A percentile compares a stretch with the other conserved stretches of the same genome.
These are phyloP conservation scores for Xenops minutus DNA, from an alignment of 2,797 vertebrate species.

Conservation along the genomic window DNA sequence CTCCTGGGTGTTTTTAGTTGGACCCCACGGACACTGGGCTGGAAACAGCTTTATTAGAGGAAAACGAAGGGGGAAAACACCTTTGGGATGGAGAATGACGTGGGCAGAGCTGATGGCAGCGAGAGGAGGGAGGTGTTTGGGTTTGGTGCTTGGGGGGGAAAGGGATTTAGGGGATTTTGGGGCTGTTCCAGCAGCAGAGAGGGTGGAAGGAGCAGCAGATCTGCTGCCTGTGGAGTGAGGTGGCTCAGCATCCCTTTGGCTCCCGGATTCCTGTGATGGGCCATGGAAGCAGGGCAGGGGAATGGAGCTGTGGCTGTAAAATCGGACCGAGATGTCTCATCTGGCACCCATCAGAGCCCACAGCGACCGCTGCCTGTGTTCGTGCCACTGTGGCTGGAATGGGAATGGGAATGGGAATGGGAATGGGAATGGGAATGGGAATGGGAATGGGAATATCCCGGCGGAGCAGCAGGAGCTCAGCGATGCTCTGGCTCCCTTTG, in stretches of 20 bases:
- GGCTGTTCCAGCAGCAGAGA: neutral
- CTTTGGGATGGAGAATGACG: neutral
- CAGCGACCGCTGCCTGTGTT: neutral
- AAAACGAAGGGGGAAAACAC: fast-evolving
- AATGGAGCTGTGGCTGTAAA: neutral
- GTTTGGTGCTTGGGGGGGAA: neutral
- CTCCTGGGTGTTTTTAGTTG: neutral
- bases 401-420: neutral
- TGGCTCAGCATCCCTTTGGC: neutral
- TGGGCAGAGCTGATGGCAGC: neutral
- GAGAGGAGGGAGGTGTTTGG: neutral
- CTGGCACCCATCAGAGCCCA: neutral
- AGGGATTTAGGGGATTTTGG: neutral
- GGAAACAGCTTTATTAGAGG: neutral
- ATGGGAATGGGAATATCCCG: neutral
- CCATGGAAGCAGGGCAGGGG: neutral
- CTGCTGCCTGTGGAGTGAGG: neutral
- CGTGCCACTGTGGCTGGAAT: neutral
- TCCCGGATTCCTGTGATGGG: fast-evolving
- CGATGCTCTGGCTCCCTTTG: neutral
- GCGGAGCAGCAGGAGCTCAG: neutral
- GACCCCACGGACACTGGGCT: neutral
- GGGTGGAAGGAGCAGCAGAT: neutral
- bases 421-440: neutral
- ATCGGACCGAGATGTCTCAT: fast-evolving